Conservation (phyloP, 2,888 invertebrate species). For the Drosophila prostipennis region DNA sequence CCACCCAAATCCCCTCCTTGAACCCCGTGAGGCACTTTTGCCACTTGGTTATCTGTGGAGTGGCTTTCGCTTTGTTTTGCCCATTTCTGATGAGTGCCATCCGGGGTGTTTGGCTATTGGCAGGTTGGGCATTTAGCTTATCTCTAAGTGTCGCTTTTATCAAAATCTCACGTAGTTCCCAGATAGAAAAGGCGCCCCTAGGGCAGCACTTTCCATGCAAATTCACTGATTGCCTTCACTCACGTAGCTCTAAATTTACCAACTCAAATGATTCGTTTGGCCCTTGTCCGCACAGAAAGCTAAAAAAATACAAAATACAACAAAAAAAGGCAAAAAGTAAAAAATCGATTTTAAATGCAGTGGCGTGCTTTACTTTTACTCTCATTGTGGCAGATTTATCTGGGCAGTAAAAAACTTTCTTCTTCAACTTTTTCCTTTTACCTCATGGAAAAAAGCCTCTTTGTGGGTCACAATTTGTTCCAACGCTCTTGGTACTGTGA, state of each 20-base stretch:
- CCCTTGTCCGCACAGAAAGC: conserved; percentile 19
- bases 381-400: conserved; percentile 46
- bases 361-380: conserved; percentile 66
- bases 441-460: conserved; percentile 11
- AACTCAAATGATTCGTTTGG: conserved; percentile 25
- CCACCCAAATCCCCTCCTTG: neutral
- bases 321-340: conserved; percentile 36
- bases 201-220: conserved; percentile 50
- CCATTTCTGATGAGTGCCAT: conserved; percentile 22
- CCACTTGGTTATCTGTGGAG: conserved; percentile 37
- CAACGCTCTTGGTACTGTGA: conserved; percentile 13
- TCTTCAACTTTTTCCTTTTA: conserved; percentile 21
- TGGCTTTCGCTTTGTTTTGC: conserved; percentile 41
- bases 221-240: conserved; percentile 65
- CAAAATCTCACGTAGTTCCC: conserved; percentile 46
- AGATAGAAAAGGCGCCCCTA: conserved; percentile 32
- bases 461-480: conserved; percentile 29
- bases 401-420: conserved; percentile 49
- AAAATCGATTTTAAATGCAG: conserved; percentile 57
- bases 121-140: conserved; percentile 34
- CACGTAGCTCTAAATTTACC: conserved; percentile 51
- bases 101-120: conserved; percentile 23
- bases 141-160: conserved; percentile 42
- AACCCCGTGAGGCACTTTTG: conserved; percentile 3
- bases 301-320: neutral